These are phyloP conservation scores for Myripristis murdjan DNA, from an alignment of 2,797 vertebrate species.

Conservation along the genomic window DNA sequence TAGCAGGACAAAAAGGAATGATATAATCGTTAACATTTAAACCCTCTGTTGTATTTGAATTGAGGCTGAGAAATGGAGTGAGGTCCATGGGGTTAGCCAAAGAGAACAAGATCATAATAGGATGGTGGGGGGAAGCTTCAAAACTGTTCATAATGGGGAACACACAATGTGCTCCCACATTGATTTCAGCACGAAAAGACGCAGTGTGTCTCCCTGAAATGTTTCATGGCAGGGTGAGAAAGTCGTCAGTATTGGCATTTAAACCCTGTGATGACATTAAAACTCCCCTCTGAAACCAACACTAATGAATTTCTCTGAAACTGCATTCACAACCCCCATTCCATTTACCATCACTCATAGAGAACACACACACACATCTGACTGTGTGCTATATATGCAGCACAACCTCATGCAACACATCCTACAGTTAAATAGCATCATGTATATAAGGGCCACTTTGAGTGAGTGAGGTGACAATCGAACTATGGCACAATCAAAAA, in stretches of 20 bases:
- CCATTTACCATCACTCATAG: neutral
- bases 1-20: conserved; percentile 64
- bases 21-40: conserved; percentile 65
- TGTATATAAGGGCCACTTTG: too few relatives aligned
- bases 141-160: conserved; percentile 9
- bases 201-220: neutral
- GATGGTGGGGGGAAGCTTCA: conserved; percentile 1
- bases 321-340: neutral
- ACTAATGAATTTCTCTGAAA: conserved; percentile 5
- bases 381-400: too few relatives aligned
- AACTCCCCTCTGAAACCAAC: conserved; percentile 15
- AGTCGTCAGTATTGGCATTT: conserved; percentile 15
- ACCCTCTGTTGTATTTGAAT: conserved; percentile 58
- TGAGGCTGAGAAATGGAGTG: conserved; percentile 30
- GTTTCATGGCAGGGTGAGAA: conserved; percentile 31
- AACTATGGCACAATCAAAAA: too few relatives aligned
- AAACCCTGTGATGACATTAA: conserved; percentile 12
- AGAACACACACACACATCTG: too few relatives aligned
- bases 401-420: too few relatives aligned
- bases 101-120: conserved; percentile 34
- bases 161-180: conserved; percentile 27
- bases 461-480: too few relatives aligned
- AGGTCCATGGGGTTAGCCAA: conserved; percentile 23
- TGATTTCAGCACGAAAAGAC: conserved; percentile 22
- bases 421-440: too few relatives aligned